These are phyloP conservation scores for Pelosia muscerda DNA, from an alignment of 2,888 invertebrate genomes.

Conservation along the genomic window DNA sequence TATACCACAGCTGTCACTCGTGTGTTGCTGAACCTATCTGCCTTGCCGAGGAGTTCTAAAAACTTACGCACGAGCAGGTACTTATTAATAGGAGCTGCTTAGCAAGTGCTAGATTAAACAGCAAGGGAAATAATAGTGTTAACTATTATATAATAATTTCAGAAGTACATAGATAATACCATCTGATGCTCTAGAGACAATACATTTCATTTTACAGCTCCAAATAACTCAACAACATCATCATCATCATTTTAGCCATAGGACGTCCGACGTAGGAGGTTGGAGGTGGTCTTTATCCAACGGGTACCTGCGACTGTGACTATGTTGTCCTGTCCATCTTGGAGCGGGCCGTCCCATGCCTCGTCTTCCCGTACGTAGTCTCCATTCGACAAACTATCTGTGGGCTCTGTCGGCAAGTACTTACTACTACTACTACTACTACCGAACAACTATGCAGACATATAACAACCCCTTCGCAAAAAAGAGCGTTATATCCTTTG, in stretches of 20 bases:
- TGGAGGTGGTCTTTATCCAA: too few species aligned
- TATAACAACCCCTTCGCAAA: background rate
- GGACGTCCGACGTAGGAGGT: too few species aligned
- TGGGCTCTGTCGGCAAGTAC: too few species aligned
- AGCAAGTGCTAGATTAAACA: background rate
- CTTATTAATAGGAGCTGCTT: background rate
- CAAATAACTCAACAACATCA: too few species aligned
- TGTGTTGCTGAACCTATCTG: background rate
- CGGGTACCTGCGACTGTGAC: too few species aligned
- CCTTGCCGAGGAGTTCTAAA: background rate
- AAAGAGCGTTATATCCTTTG: background rate
- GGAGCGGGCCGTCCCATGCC: too few species aligned
- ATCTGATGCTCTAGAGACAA: background rate
- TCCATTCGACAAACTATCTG: too few species aligned
- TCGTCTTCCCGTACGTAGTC: too few species aligned
- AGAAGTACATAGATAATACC: background rate
- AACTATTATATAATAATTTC: background rate
- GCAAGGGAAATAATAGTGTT: background rate
- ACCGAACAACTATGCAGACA: background rate
- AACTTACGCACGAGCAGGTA: background rate
- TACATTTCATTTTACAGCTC: background rate
- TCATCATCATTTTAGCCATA: too few species aligned
- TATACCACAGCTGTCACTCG: background rate
- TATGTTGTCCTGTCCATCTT: too few species aligned
- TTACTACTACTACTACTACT: too few species aligned